Conservation (phyloP, 2,797 vertebrate genomes). For the Crenichthys baileyi region DNA sequence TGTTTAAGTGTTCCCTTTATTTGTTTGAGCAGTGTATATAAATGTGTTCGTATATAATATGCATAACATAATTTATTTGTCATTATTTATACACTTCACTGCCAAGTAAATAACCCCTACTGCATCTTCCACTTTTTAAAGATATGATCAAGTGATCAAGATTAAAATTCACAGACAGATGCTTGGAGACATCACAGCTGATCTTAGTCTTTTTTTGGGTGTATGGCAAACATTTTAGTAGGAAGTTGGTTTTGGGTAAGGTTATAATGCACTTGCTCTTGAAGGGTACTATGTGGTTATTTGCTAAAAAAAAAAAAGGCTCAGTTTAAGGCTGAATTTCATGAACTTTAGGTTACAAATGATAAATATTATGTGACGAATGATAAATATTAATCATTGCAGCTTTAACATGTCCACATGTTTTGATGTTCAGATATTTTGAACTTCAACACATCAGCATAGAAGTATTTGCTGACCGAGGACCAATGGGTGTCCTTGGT, state of each 20-base stretch:
- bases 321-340: neutral
- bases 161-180: neutral
- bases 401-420: neutral
- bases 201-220: neutral
- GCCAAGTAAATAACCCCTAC: neutral
- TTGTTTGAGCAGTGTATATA: no score
- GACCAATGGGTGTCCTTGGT: neutral
- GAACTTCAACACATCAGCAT: neutral
- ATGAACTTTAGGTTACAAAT: neutral
- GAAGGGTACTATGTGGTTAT: neutral
- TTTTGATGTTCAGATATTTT: neutral
- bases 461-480: neutral
- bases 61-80: no score
- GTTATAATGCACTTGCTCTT: neutral
- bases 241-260: neutral
- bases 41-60: conserved; percentile 2
- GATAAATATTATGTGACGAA: neutral
- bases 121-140: neutral
- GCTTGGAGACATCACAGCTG: neutral
- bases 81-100: conserved; percentile 5
- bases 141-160: neutral
- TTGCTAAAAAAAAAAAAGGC: neutral
- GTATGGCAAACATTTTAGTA: neutral
- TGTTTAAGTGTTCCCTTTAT: no score
- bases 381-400: neutral